Evolutionary conservation across 2,888 invertebrate genomes (phyloP).

Genomic region (Eurytoma adleriae): DNA sequence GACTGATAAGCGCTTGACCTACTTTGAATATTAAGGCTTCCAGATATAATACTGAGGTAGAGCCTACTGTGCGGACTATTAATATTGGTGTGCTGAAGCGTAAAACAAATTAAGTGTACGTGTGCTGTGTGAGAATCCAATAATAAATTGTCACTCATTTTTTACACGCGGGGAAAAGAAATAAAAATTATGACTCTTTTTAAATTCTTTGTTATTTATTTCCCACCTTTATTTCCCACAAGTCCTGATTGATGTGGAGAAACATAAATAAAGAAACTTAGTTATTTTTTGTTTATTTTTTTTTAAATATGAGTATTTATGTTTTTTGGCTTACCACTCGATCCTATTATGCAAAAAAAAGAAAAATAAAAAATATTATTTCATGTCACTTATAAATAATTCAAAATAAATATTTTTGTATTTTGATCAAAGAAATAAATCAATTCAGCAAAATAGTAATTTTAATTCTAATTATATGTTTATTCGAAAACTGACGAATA

Average conservation of each 20-base stretch:
- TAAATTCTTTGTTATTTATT: conserved; percentile 10
- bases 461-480: no score
- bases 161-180: no score
- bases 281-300: not conserved
- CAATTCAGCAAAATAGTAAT: no score
- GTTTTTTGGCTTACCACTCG: conserved; percentile 63
- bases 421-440: not conserved
- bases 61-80: no score
- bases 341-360: conserved; percentile 62
- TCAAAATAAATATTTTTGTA: not conserved
- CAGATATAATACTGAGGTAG: no score
- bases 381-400: not conserved
- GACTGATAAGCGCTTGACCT: not conserved
- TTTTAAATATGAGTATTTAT: not conserved
- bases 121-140: no score
- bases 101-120: no score
- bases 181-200: not conserved
- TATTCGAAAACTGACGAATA: no score
- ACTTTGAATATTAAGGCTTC: not conserved
- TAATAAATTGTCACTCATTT: no score
- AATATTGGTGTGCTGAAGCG: no score
- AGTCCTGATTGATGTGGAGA: conserved; percentile 61
- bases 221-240: conserved; percentile 66
- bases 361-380: conserved; percentile 42
- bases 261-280: conserved; percentile 32